Evolutionary conservation across 2,113 vertebrate species (phyloP).

Genomic region (Sander lucioperca): DNA sequence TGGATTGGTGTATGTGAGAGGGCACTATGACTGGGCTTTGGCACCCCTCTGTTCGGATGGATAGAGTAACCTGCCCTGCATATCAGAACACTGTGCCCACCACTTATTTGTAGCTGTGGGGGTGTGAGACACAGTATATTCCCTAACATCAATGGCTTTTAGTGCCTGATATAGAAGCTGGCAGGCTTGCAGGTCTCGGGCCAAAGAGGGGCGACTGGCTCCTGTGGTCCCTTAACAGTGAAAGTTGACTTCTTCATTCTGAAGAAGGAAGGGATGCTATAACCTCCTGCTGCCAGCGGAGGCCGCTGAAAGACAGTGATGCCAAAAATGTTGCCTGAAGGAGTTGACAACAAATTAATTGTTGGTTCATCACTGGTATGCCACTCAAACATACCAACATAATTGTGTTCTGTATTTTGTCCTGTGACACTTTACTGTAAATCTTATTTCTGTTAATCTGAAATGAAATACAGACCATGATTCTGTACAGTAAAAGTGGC

Average conservation of each 20-base stretch:
- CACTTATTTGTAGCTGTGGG: conserved; percentile 80
- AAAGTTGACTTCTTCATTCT: conserved; percentile 55
- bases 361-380: conserved; percentile 26
- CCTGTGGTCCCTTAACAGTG: conserved; percentile 53
- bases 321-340: neutral
- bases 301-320: conserved; percentile 71
- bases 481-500: neutral
- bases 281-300: conserved; percentile 69
- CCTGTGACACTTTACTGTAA: neutral
- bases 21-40: conserved; percentile 63
- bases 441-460: neutral
- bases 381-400: neutral
- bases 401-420: neutral
- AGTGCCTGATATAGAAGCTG: conserved; percentile 83
- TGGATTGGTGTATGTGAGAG: conserved; percentile 66
- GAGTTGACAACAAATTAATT: conserved; percentile 11
- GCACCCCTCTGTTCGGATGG: conserved; percentile 72
- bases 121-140: conserved; percentile 86
- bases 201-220: conserved; percentile 54
- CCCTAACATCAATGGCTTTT: conserved; percentile 81
- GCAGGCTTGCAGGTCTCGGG: conserved; percentile 62
- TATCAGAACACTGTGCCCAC: conserved; percentile 79
- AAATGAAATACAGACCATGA: conserved; percentile 3
- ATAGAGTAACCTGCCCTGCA: conserved; percentile 81
- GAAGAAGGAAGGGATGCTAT: conserved; percentile 45